Base-by-base conservation (phyloP, 2,888 invertebrate genomes). In the Drepanosiphum platanoidis region DNA sequence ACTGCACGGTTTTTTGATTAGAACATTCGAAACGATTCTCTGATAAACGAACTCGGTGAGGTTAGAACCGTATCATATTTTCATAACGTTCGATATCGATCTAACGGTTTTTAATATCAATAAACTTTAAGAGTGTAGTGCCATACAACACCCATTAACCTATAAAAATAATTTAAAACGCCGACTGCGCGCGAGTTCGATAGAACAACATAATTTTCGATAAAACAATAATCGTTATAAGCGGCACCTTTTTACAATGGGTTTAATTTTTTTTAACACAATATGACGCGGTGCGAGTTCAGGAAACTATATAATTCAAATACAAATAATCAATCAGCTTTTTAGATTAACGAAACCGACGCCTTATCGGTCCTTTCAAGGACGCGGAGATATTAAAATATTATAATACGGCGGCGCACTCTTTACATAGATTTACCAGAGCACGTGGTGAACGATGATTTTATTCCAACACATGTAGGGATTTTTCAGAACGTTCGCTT, bases 261-360 rank as follows among this genome's bases (percentile, higher is more conserved):
- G 27, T 64, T 30, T 30, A 2, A 30, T 13, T 3, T 27, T 13
- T 64, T 27, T 22, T 15, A 42, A 15, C 32, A 46, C 32, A 18
- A n/a, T 7, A 36, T 30, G 22, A 15, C 42, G 27, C 30, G 70
- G 22, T 36, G 9, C n/a, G 71, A 11, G 74, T 52, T 52, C 32
- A 46, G 11, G 22, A 52, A 32, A 18, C 4, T 22, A 72, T 5
- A n/a, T n/a, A n/a, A 71, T 39, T 71, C 0, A 5, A 42, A 71
- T 27, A 18, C n/a, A 27, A 42, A 74, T 32, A 13, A 32, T 74
- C n/a, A 46, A 74, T 74, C 74, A 74, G 22, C 52, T 46, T 46
- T 74, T 32, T 46, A 32, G 32, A 30, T 74, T 46, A 74, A 52
- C 42, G 30, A 74, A 74, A 52, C 30, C 18, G 30, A 46, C 30